These are phyloP conservation scores for Acanthornis magna DNA, from an alignment of 2,797 vertebrate species.

Conservation along the genomic window DNA sequence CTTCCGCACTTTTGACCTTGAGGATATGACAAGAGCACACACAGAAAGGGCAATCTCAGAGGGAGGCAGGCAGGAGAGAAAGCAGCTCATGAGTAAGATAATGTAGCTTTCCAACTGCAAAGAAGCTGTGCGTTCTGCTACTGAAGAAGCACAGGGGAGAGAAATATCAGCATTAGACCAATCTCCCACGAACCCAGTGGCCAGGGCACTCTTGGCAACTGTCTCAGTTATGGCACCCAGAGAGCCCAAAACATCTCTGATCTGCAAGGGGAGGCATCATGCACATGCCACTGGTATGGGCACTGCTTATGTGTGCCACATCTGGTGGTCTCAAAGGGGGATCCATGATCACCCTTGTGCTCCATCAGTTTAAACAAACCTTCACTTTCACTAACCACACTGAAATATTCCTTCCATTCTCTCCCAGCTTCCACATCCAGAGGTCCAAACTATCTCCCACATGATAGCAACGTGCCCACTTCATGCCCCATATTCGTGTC, in stretches of 20 bases:
- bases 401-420: neutral
- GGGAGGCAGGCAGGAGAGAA: neutral
- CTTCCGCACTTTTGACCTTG: slow-evolving; percentile 17
- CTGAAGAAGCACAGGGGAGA: neutral
- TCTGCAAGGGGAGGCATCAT: neutral
- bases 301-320: neutral
- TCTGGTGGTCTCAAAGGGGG: neutral
- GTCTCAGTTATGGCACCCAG: neutral
- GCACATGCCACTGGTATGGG: fast-evolving
- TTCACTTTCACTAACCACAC: neutral
- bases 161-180: neutral
- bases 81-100: neutral
- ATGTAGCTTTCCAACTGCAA: neutral
- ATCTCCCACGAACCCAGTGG: neutral
- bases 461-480: neutral
- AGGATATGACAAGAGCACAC: neutral
- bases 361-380: neutral
- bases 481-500: neutral
- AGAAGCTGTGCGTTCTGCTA: neutral
- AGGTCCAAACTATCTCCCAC: neutral
- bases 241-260: neutral
- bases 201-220: neutral
- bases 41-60: slow-evolving; percentile 30
- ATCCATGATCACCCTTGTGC: neutral
- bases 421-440: neutral